Percentiles rank a stretch among this genome's conserved stretches.
Conservation (phyloP, 2,888 invertebrate species). For the Lithophane ornitopus region DNA sequence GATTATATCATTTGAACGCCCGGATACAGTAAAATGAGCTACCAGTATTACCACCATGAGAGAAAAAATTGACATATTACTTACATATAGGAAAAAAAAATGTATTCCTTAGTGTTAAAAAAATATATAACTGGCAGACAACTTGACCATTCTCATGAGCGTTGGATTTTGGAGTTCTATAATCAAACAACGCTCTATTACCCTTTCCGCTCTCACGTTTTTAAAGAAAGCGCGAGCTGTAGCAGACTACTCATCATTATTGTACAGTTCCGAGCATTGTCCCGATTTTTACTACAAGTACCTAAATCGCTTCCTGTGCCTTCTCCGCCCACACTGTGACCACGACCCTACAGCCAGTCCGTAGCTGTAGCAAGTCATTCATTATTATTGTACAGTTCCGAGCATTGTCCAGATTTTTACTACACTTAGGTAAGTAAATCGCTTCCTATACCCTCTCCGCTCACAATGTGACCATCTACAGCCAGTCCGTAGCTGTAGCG, state of each 20-base stretch:
- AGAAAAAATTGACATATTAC: no score
- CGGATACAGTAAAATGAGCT: not conserved
- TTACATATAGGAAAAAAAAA: not conserved
- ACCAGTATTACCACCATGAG: no score
- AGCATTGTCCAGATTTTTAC: constrained; percentile 11
- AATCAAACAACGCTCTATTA: not conserved
- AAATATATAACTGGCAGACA: no score
- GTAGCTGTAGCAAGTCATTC: constrained; percentile 56
- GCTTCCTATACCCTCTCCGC: constrained; percentile 15
- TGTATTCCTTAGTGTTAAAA: not conserved
- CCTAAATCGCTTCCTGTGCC: not conserved
- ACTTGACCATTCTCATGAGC: not conserved
- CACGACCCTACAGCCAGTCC: not conserved
- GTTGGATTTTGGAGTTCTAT: not conserved
- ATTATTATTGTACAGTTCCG: constrained; percentile 72
- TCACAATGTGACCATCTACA: constrained; percentile 9
- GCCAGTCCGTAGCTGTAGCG: constrained; percentile 15
- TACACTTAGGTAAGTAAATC: not conserved
- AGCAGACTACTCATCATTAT: not conserved
- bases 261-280: no score
- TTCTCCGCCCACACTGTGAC: not conserved
- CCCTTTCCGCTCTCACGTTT: not conserved
- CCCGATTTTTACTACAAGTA: not conserved
- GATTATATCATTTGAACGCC: not conserved
- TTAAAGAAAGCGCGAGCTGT: not conserved